Evolutionary conservation across 1,140 invertebrate genomes (phyloP), one percentile per base, ranked within the genome.

Genomic region (Aporrectodea caliginosa): DNA sequence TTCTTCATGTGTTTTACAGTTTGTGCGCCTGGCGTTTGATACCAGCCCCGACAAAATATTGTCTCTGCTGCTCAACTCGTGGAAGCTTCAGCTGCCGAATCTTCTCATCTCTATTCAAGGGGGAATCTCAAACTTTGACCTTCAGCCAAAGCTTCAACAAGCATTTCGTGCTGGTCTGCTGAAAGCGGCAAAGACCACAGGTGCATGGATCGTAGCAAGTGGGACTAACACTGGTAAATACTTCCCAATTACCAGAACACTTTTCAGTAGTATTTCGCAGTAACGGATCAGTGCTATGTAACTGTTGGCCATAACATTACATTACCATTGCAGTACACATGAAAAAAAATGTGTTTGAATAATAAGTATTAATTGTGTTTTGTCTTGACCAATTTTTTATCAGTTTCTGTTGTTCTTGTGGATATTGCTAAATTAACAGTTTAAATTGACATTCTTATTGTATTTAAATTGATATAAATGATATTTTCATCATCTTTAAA

Each of bases 21-120:
- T 97, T 87, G 93, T 98, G 1, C 91, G 96, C 79, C 89, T 98
- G 72, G 93, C 94, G 31, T 94, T 96, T 88, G 96, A 98, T 88
- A 97, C 96, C 6, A 91, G 94, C 81, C 94, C 97, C 2, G 95
- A 98, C 85, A 91, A 95, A 33, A 93, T 98, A 79, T 91, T 98
- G 77, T 94, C 97, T 84, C 90, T 99, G 72, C 91, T 99, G 82
- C 95, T 94, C 71, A 91, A 94, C 84, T 94, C 97, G 90, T 99
- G 97, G 97, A 93, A 93, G 81, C 90, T 99, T 78, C 94, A 97
- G 84, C 90, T 97, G 77, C 97, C 97, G 27, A 97, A 98, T 89
- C 91, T 99, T 73, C 91, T 99, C 74, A 98, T 99, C 85, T 97
- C 97, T 1, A 94, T 99, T 77, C 96, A 98, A 87, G 97, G 97